These are phyloP conservation scores for Leptosomus discolor DNA, from an alignment of 2,113 vertebrate genomes.

Conservation along the genomic window DNA sequence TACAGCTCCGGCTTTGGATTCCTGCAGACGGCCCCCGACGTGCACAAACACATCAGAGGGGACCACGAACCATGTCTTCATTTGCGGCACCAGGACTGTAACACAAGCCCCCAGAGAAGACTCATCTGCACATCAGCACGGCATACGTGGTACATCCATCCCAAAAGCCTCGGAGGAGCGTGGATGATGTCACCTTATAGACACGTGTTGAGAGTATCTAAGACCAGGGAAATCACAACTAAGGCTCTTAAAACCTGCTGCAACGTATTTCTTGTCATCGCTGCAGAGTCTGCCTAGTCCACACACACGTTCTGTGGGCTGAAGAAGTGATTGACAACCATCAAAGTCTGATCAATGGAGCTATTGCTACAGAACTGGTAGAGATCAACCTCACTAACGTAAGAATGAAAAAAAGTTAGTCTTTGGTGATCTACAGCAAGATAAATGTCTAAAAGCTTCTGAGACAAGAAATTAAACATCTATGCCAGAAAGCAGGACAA, in stretches of 20 bases:
- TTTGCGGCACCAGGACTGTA: not conserved
- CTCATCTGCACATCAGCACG: no score
- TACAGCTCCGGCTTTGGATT: not conserved
- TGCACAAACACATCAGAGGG: not conserved
- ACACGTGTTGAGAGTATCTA: not conserved
- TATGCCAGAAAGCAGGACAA: constrained; percentile 1
- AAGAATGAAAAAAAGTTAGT: not conserved
- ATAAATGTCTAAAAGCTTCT: not conserved
- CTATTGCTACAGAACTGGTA: not conserved
- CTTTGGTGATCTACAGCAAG: not conserved
- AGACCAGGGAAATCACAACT: not conserved
- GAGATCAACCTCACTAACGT: not conserved
- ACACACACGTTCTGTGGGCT: not conserved
- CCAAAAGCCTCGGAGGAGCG: not conserved
- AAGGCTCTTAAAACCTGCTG: not conserved
- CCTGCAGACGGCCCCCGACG: not conserved
- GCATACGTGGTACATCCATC: not conserved
- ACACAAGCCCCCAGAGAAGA: not conserved
- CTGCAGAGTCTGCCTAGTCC: not conserved
- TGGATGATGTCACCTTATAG: not conserved
- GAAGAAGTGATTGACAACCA: not conserved
- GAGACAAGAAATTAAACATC: not conserved
- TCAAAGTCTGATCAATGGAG: not conserved
- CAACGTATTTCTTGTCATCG: not conserved
- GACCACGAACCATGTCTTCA: not conserved